Percentiles rank a stretch among this genome's conserved stretches.
Conservation (phyloP, 2,113 vertebrate species). For the Trinectes maculatus region DNA sequence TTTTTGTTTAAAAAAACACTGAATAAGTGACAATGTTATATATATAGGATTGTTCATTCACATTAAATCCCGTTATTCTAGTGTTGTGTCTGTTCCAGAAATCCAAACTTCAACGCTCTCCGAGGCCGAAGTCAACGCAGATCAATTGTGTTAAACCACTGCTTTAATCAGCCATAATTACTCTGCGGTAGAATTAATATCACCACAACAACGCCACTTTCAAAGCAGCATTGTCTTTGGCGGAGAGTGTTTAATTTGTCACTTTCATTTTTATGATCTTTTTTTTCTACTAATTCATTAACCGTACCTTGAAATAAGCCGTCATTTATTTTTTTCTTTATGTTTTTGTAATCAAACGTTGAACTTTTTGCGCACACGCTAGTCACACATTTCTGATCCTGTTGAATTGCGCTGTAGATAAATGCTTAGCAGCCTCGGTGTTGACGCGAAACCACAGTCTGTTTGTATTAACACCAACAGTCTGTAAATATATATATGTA, state of each 20-base stretch:
- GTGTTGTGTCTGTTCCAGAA: background rate
- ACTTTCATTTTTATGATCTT: background rate
- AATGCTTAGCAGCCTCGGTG: background rate
- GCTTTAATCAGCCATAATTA: background rate
- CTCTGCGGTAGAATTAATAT: background rate
- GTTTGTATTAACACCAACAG: background rate
- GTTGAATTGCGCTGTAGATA: background rate
- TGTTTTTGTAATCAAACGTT: slow-evolving; percentile 1
- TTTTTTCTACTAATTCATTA: background rate
- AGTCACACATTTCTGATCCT: background rate
- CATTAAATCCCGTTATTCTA: background rate
- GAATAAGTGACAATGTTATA: background rate
- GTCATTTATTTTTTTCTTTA: too few species aligned
- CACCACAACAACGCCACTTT: background rate
- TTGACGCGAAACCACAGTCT: too few species aligned
- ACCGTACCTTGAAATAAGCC: too few species aligned
- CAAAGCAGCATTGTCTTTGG: fast-evolving
- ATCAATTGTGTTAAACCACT: background rate
- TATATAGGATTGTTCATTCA: too few species aligned
- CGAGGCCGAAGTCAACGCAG: slow-evolving; percentile 5
- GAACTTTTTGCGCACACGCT: too few species aligned
- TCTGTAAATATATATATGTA: too few species aligned
- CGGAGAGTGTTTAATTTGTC: background rate
- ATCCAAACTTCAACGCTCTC: background rate
- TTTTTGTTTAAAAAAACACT: background rate